These are phyloP conservation scores for Sapayoa aenigma DNA, from an alignment of 2,113 vertebrate genomes.

Conservation along the genomic window DNA sequence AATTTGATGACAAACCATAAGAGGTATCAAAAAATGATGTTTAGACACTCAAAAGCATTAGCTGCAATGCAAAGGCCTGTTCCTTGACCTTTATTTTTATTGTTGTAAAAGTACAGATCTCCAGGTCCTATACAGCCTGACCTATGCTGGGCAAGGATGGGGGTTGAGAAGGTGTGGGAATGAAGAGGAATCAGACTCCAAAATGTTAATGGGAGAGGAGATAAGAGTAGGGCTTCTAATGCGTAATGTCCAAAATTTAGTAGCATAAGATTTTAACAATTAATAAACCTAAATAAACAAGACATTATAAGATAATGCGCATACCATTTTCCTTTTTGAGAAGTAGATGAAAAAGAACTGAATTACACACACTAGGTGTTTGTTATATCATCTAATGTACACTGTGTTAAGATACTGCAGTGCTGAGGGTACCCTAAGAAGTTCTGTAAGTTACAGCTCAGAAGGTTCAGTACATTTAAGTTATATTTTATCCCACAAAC, in stretches of 20 bases:
- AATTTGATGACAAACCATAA: not conserved
- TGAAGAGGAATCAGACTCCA: not conserved
- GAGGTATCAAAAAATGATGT: not conserved
- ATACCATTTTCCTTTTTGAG: not conserved
- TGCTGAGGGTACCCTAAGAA: not conserved
- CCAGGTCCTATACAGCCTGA: not conserved
- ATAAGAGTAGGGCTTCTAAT: not conserved
- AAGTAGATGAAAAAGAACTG: not conserved
- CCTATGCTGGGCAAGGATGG: rapidly evolving
- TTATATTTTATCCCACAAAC: not conserved
- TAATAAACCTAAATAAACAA: not conserved
- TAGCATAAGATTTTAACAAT: not conserved
- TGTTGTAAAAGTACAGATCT: not conserved
- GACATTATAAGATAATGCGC: not conserved
- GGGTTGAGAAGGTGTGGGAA: rapidly evolving
- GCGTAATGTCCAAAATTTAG: not conserved
- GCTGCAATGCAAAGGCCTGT: not conserved
- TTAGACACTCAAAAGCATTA: not conserved
- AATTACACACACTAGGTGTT: not conserved
- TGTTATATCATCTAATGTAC: not conserved
- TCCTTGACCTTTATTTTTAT: not conserved
- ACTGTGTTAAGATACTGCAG: not conserved
- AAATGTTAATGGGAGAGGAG: not conserved
- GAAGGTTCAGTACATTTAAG: constrained; percentile 6
- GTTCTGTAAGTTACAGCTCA: not conserved